Conservation (phyloP, 2,797 vertebrate genomes). For the Pristis pectinata region DNA sequence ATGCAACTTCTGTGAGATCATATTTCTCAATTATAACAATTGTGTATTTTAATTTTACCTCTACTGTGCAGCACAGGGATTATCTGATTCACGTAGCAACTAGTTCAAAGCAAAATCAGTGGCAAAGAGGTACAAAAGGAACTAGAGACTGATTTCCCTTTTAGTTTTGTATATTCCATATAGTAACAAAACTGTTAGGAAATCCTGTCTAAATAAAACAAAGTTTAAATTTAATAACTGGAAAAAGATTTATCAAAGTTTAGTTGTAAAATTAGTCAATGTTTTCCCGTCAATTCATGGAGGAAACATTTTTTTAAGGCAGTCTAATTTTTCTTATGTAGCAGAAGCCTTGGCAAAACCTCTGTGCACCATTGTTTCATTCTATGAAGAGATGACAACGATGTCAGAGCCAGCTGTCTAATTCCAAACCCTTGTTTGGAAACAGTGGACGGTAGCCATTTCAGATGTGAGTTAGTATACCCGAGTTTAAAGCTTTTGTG, state of each 20-base stretch:
- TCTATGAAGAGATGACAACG: not conserved
- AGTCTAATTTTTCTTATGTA: not conserved
- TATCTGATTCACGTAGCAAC: too few species aligned
- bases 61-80: not conserved
- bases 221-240: too few species aligned
- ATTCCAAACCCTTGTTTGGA: not conserved
- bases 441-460: not conserved
- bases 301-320: not conserved
- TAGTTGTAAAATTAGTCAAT: not conserved
- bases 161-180: not conserved
- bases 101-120: not conserved
- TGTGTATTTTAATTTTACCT: not conserved
- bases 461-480: not conserved
- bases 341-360: not conserved
- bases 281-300: not conserved
- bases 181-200: not conserved
- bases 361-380: not conserved
- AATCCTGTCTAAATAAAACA: not conserved
- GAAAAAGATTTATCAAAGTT: too few species aligned
- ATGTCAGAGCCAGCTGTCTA: constrained; percentile 25
- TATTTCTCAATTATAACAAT: not conserved
- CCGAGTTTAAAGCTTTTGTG: not conserved
- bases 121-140: not conserved
- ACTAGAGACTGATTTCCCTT: not conserved
- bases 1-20: not conserved